A percentile compares a stretch with the other conserved stretches of the same genome.
Evolutionary conservation across 2,797 vertebrate genomes (phyloP).

Genomic region (Borostomias antarcticus): DNA sequence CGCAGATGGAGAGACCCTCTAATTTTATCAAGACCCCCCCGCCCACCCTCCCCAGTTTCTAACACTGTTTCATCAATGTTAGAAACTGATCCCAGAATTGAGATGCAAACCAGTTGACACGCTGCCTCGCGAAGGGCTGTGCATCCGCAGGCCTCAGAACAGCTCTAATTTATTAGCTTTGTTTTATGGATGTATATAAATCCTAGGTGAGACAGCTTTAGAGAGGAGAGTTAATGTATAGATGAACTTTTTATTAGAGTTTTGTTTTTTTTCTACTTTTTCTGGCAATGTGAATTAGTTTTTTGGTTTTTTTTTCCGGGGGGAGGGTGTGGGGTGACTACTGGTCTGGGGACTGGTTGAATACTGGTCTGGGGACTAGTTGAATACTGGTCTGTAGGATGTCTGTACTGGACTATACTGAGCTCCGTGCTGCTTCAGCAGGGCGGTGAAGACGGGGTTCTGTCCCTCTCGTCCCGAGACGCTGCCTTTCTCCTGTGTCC

Average conservation of each 20-base stretch:
- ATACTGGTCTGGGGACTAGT: conserved; percentile 22
- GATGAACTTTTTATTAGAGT: conserved; percentile 29
- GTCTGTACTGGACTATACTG: background rate
- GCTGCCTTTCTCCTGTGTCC: conserved; percentile 5
- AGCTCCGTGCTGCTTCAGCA: background rate
- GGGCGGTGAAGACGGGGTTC: background rate
- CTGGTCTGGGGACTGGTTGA: background rate
- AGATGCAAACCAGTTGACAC: background rate
- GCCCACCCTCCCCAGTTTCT: too few relatives aligned
- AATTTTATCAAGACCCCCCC: too few relatives aligned
- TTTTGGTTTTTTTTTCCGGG: conserved; percentile 30
- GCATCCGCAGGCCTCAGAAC: conserved; percentile 11
- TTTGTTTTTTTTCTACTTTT: conserved; percentile 32
- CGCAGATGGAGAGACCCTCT: too few relatives aligned
- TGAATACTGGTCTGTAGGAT: background rate
- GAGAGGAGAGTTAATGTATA: conserved; percentile 21
- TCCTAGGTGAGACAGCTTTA: conserved; percentile 46
- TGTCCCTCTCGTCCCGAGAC: background rate
- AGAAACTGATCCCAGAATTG: background rate
- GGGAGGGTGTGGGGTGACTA: background rate
- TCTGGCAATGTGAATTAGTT: conserved; percentile 50
- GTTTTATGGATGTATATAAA: conserved; percentile 54
- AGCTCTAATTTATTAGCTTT: conserved; percentile 54
- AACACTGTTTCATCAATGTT: background rate
- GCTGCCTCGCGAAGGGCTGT: background rate